Conservation (phyloP, 1,140 invertebrate genomes). For the Zaprionus davidi region DNA sequence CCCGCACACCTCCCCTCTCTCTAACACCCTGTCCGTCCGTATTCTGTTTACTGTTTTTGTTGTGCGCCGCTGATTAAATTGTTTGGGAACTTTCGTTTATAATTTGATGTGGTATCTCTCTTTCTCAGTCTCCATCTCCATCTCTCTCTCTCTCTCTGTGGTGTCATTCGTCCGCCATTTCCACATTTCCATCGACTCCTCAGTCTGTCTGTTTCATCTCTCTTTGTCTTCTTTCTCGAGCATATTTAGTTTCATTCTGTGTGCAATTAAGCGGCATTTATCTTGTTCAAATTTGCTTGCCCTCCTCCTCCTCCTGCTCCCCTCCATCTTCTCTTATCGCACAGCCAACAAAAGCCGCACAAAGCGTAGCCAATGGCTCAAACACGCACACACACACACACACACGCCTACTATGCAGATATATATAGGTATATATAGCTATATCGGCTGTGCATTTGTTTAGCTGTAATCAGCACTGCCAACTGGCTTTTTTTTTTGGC, state of each 20-base stretch:
- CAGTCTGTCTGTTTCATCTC: constrained; percentile 11
- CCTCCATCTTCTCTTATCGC: constrained; percentile 47
- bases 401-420: background rate
- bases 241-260: constrained; percentile 45
- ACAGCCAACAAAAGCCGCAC: constrained; percentile 53
- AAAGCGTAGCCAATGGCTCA: constrained; percentile 25
- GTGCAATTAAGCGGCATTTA: constrained; percentile 72
- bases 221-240: constrained; percentile 26
- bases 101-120: constrained; percentile 62
- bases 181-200: constrained; percentile 11
- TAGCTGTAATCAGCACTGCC: background rate
- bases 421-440: too few species aligned
- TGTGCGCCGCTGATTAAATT: constrained; percentile 72
- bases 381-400: background rate
- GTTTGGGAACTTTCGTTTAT: constrained; percentile 76
- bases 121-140: background rate
- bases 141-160: constrained; percentile 19
- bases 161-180: constrained; percentile 33
- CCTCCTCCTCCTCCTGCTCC: constrained; percentile 45
- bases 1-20: too few species aligned
- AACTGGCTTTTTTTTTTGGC: background rate
- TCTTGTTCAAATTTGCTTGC: constrained; percentile 72
- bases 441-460: background rate
- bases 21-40: background rate
- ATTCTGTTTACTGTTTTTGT: constrained; percentile 47